Conservation (phyloP, 2,888 invertebrate species). For the Apoda limacodes region DNA sequence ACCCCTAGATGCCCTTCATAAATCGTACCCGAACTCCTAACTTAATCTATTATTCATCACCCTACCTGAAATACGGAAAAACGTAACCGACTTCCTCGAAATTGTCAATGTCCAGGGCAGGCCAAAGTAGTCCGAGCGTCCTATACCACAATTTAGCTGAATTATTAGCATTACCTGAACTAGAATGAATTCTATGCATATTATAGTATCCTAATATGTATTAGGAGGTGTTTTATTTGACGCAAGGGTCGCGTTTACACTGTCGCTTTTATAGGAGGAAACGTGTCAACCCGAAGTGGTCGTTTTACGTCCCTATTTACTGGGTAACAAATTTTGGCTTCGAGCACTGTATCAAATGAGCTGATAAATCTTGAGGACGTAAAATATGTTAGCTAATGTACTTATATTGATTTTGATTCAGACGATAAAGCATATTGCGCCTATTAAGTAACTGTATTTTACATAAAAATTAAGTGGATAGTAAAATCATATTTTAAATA, state of each 20-base stretch:
- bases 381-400: too few species aligned
- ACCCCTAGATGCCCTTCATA: slow-evolving; percentile 62
- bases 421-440: too few species aligned
- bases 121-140: slow-evolving; percentile 9
- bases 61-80: slow-evolving; percentile 43
- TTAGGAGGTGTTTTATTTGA: slow-evolving; percentile 47
- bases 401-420: too few species aligned
- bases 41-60: slow-evolving; percentile 56
- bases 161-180: too few species aligned
- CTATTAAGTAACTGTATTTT: too few species aligned
- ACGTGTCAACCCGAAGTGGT: slow-evolving; percentile 47
- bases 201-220: slow-evolving; percentile 62
- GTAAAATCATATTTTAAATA: too few species aligned
- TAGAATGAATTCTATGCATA: slow-evolving; percentile 65
- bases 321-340: slow-evolving; percentile 23
- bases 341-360: slow-evolving; percentile 13
- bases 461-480: too few species aligned
- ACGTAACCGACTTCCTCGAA: slow-evolving; percentile 41
- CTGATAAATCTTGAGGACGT: neutral
- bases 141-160: slow-evolving; percentile 32
- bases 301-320: slow-evolving; percentile 26
- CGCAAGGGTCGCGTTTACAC: slow-evolving; percentile 49
- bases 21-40: slow-evolving; percentile 52
- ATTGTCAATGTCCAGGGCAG: slow-evolving; percentile 43
- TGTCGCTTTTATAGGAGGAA: slow-evolving; percentile 46